Evolutionary conservation across 2,797 vertebrate species (phyloP), one percentile per base, ranked within the genome.

Genomic region (Clarias platycephalus): DNA sequence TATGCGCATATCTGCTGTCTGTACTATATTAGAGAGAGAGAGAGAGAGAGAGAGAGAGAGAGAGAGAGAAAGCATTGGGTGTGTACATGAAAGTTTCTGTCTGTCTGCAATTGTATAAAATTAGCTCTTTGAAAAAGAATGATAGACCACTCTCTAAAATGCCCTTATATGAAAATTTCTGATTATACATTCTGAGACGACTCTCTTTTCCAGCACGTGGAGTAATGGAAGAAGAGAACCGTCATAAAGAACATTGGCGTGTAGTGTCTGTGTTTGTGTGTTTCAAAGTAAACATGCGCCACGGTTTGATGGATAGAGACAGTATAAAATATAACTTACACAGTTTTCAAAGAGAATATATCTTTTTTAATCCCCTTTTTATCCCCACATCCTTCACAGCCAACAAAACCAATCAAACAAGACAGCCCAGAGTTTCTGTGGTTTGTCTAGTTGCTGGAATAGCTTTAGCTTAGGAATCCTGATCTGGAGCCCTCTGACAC

Each of bases 271-370:
- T 53, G 60, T 84, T 85, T 55, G 82, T 83, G 28, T 64, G 57
- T 83, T 88, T 83, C 87, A 87, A 89, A 89, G 77, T 82, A 89
- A 87, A 89, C 84, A 34, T 78, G 74, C 84, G 83, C 70, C 82
- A 60, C 70, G 40, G 82, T 86, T 87, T 88, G 87, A 88, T 88
- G 81, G 82, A 89, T 88, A 40, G 82, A 84, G 83, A 58, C 40
- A 44, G 82, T 80, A 85, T 79, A 79, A 85, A 74, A 81, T 83
- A 81, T 26, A 84, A 84, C 75, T 83, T 86, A 88, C 79, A 78
- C 80, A 84, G 66, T 83, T 89, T 85, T 89, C 64, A 40, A 88
- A 84, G 78, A 72, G 31, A 83, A 85, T 89, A 67, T 58, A 82
- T 85, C 44, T 84, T 84, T 71, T 78, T 75, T 81, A 86, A 80